These are phyloP conservation scores for Ephestia elutella DNA, from an alignment of 1,140 invertebrate genomes.

Conservation along the genomic window DNA sequence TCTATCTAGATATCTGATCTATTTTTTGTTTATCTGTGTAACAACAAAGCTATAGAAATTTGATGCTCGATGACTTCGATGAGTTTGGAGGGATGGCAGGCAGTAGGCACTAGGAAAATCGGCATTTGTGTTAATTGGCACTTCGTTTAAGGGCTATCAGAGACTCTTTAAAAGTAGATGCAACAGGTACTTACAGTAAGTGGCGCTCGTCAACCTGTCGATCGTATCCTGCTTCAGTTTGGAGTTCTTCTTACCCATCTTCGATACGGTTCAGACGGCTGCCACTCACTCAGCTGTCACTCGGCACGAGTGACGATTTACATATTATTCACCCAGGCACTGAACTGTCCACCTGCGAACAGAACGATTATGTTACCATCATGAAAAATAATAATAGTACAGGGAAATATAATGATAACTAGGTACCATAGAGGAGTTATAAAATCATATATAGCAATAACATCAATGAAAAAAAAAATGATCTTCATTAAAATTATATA, in stretches of 20 bases:
- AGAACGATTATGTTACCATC: slow-evolving; percentile 10
- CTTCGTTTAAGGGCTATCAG: neutral
- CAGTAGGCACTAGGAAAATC: too few relatives aligned
- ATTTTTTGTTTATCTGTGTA: too few relatives aligned
- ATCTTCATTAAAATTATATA: too few relatives aligned
- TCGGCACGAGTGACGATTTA: slow-evolving; percentile 46
- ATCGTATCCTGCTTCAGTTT: slow-evolving; percentile 95
- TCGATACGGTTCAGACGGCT: slow-evolving; percentile 15
- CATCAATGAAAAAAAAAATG: too few relatives aligned
- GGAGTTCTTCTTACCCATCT: slow-evolving; percentile 93
- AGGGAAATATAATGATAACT: too few relatives aligned
- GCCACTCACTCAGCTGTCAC: slow-evolving; percentile 25
- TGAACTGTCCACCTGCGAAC: slow-evolving; percentile 35
- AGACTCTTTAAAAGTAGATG: neutral
- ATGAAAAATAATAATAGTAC: too few relatives aligned
- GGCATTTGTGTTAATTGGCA: neutral
- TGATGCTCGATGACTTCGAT: too few relatives aligned
- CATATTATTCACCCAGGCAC: slow-evolving; percentile 48
- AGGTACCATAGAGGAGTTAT: too few relatives aligned
- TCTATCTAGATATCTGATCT: too few relatives aligned
- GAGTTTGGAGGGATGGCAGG: too few relatives aligned
- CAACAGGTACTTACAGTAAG: slow-evolving; percentile 87
- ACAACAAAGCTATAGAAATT: too few relatives aligned
- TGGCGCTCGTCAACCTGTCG: slow-evolving; percentile 88
- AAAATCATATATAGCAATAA: too few relatives aligned